A percentile compares a stretch with the other conserved stretches of the same genome.
phyloP scores from a whole-genome alignment of 2,888 invertebrate genomes.

The Trichogramma dendrolimi region DNA sequence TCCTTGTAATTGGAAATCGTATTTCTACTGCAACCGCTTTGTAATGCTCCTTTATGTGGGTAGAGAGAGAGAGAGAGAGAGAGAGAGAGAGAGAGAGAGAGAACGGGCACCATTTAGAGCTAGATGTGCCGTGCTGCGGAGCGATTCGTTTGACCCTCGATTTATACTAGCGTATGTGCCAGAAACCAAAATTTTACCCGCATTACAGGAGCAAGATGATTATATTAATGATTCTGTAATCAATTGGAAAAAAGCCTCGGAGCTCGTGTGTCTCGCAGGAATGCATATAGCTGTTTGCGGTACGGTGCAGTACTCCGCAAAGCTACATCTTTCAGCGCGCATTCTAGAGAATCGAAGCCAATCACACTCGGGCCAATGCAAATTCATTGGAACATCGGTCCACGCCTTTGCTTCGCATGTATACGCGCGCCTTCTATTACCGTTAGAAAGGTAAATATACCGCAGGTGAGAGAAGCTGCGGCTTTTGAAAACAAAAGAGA shows the following conservation, averaged over 20 bases:
- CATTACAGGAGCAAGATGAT: too few species aligned
- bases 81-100: conserved; percentile 1
- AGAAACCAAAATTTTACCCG: too few species aligned
- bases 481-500: background rate
- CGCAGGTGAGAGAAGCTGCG: background rate
- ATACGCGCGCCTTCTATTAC: background rate
- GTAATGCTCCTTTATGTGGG: background rate
- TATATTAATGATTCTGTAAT: too few species aligned
- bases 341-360: conserved; percentile 14
- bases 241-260: too few species aligned
- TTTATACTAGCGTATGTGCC: too few species aligned
- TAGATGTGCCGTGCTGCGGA: too few species aligned
- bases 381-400: conserved; percentile 16
- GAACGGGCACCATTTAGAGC: background rate
- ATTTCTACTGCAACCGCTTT: conserved; percentile 10
- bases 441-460: background rate
- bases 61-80: conserved; percentile 10
- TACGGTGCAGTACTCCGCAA: conserved; percentile 2
- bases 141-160: too few species aligned
- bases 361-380: conserved; percentile 25
- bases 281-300: background rate
- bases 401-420: background rate
- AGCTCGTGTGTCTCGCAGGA: too few species aligned
- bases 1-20: conserved; percentile 26
- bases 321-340: background rate